These are phyloP conservation scores for Colinus virginianus DNA, from an alignment of 2,113 vertebrate genomes.

Conservation along the genomic window DNA sequence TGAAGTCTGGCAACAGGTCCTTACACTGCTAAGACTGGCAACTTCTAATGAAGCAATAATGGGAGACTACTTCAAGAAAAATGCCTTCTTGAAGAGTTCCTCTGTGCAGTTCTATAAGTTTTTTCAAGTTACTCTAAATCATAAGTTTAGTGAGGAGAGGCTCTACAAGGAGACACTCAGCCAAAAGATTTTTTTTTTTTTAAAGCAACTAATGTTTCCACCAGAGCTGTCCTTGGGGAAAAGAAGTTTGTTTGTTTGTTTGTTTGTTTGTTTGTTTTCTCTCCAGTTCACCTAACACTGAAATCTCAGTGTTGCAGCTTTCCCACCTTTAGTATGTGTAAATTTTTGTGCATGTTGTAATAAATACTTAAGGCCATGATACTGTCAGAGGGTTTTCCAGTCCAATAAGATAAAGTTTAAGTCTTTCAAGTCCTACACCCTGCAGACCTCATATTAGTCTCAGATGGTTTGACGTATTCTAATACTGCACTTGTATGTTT, in stretches of 20 bases:
- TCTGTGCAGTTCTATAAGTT: not conserved
- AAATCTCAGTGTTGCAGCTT: not conserved
- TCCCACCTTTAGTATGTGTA: not conserved
- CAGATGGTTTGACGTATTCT: slow-evolving; percentile 1
- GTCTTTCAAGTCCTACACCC: not conserved
- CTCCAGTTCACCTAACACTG: not conserved
- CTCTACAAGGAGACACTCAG: not conserved
- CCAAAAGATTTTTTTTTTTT: not conserved
- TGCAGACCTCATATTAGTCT: slow-evolving; percentile 61
- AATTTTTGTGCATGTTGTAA: not conserved
- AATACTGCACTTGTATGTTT: not conserved
- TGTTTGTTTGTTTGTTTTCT: not conserved
- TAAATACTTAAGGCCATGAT: not conserved
- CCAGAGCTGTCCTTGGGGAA: not conserved
- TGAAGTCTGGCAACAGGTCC: not conserved
- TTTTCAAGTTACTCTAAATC: not conserved
- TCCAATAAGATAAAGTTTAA: not conserved
- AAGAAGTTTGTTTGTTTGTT: not conserved
- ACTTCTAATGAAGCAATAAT: not conserved
- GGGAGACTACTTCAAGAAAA: not conserved
- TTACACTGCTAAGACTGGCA: not conserved
- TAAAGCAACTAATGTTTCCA: not conserved
- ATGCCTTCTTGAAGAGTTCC: not conserved
- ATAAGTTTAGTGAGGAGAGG: not conserved
- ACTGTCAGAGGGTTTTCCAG: slow-evolving; percentile 1